phyloP scores from a whole-genome alignment of 2,113 vertebrate species.

The Leucopternis melanops region DNA sequence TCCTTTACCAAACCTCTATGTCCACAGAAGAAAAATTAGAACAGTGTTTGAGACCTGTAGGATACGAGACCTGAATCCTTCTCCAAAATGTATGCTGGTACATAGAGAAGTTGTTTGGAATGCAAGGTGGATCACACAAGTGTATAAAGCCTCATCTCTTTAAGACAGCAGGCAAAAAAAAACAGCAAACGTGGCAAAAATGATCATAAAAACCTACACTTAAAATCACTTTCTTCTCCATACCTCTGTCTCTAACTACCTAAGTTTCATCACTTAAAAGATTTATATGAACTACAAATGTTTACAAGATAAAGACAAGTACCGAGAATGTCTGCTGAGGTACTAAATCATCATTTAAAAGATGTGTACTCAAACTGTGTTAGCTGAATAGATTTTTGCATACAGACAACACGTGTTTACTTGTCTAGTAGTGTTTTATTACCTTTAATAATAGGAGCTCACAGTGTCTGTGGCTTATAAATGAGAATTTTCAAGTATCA shows the following conservation, averaged over 20 bases:
- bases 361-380: not conserved
- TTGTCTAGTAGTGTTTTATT: not conserved
- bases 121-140: not conserved
- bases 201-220: not conserved
- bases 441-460: not conserved
- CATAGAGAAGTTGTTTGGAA: not conserved
- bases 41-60: not conserved
- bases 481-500: constrained; percentile 9
- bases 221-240: not conserved
- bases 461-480: not conserved
- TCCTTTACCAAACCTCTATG: not conserved
- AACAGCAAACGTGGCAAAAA: not conserved
- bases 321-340: not conserved
- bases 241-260: not conserved
- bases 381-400: constrained; percentile 10
- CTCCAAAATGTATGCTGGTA: not conserved
- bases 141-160: not conserved
- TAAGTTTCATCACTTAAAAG: constrained; percentile 14
- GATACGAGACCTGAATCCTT: not conserved
- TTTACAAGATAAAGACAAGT: constrained; percentile 33
- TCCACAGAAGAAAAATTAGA: not conserved
- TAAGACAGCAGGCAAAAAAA: not conserved
- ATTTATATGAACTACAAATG: not conserved
- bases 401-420: not conserved
- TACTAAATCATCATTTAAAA: constrained; percentile 22